phyloP scores from a whole-genome alignment of 2,797 vertebrate genomes.

The Myiotriccus ornatus region DNA sequence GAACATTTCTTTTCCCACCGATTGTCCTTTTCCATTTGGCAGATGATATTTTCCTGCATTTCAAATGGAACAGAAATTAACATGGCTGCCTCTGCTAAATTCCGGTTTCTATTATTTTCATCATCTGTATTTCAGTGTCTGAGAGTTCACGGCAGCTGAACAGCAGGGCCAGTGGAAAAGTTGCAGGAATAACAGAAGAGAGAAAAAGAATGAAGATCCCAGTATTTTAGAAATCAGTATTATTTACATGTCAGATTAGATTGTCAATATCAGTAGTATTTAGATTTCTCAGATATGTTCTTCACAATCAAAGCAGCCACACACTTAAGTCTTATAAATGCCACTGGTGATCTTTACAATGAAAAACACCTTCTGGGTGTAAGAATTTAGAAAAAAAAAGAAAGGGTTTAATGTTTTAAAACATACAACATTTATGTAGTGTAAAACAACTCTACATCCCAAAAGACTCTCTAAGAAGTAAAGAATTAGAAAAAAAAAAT shows the following conservation, averaged over 20 bases:
- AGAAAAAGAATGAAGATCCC: not conserved
- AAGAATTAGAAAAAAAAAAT: not conserved
- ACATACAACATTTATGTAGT: not conserved
- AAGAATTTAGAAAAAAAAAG: not conserved
- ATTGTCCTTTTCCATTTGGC: slow-evolving; percentile 54
- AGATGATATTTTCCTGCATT: slow-evolving; percentile 54
- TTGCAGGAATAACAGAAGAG: not conserved
- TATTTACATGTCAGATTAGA: not conserved
- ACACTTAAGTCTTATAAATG: not conserved
- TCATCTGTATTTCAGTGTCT: not conserved
- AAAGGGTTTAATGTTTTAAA: rapidly evolving
- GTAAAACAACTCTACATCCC: not conserved
- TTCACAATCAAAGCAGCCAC: not conserved
- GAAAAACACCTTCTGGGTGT: not conserved
- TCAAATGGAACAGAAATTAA: slow-evolving; percentile 61
- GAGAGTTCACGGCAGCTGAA: not conserved
- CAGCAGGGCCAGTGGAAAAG: slow-evolving; percentile 24
- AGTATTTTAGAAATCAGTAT: not conserved
- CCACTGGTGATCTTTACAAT: not conserved
- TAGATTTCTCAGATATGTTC: not conserved
- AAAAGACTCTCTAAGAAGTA: not conserved
- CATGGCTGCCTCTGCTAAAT: slow-evolving; percentile 48
- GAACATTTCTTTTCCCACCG: slow-evolving; percentile 49
- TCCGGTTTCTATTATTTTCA: not conserved
- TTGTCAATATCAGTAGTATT: not conserved